Base-by-base conservation (phyloP, 2,797 vertebrate genomes). In the Crocodylus rhombifer region DNA sequence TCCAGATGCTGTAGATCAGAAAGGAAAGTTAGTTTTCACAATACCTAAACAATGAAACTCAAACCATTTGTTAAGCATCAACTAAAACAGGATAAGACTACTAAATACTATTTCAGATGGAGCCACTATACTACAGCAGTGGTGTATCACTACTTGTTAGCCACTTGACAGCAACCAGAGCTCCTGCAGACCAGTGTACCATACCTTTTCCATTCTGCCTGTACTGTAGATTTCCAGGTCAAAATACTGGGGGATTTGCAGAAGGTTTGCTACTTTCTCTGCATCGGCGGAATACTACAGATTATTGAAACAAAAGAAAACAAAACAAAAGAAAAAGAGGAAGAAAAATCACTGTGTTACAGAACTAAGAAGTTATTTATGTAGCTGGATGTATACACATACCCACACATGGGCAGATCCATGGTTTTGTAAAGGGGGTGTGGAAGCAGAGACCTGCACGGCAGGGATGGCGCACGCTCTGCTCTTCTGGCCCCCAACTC, bases 151-250 rank as follows among this genome's bases (percentile, higher is more conserved):
- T 4, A 86, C 33, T 0, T 42, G 6, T 7, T 23, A 83, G 65
- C 11, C 20, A n/a, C 28, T 2, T 36, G 60, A 77, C 64, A 81
- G n/a, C 85, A 73, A 2, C 1, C 60, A 77, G 23, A 42, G 26
- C 0, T 28, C 21, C 57, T 82, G 67, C 86, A 51, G 42, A 10
- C 78, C 80, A 6, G 2, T 3, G 26, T 71, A 94, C 84, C 2
- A 63, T 98, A 99, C 98, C 98, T 99, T 99, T 95, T 99, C 98
- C 98, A 99, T 98, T 94, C 98, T 98, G 82, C 98, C 98, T 0
- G 98, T 98, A 95, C 99, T 99, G 97, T 99, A 99, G 96, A 99
- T 99, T 91, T 99, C 99, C 97, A 99, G 98, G 97, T 99, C 99
- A 93, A 99, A 99, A 97, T 97, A 99, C 97, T 99, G 99, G 71